Conservation (phyloP, 2,888 invertebrate genomes). For the Sinopyrophorus schimmeli region DNA sequence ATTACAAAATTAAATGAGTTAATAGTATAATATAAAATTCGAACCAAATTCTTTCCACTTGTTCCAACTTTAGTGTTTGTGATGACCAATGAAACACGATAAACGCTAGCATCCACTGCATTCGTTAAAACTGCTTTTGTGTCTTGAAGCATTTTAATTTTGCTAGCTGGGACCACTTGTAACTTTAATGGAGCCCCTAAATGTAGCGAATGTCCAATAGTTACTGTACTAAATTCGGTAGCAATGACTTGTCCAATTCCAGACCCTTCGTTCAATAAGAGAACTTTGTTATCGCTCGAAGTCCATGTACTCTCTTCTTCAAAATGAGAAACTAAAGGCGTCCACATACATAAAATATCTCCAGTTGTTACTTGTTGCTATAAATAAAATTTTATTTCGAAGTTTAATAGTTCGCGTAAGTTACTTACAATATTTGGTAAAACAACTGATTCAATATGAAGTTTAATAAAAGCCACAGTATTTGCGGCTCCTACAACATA, state of each 20-base stretch:
- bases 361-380: constrained; percentile 57
- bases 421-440: constrained; percentile 47
- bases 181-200: constrained; percentile 47
- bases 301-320: constrained; percentile 48
- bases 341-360: constrained; percentile 60
- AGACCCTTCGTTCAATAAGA: constrained; percentile 43
- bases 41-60: constrained; percentile 50
- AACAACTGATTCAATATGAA: constrained; percentile 52
- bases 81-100: constrained; percentile 45
- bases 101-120: constrained; percentile 36
- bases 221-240: constrained; percentile 44
- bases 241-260: constrained; percentile 52
- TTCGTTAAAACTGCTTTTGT: constrained; percentile 45
- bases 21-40: too few species aligned
- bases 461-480: constrained; percentile 53
- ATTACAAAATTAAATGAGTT: too few species aligned
- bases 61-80: constrained; percentile 42
- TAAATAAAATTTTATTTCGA: too few species aligned
- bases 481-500: constrained; percentile 52
- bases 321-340: constrained; percentile 52
- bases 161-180: constrained; percentile 44
- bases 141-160: constrained; percentile 42
- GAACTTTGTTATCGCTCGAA: constrained; percentile 48
- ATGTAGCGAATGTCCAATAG: constrained; percentile 49
- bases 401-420: too few species aligned